Percentiles rank a stretch among this genome's conserved stretches.
Evolutionary conservation across 2,888 invertebrate species (phyloP).

Genomic region (Drosophila sordidula): DNA sequence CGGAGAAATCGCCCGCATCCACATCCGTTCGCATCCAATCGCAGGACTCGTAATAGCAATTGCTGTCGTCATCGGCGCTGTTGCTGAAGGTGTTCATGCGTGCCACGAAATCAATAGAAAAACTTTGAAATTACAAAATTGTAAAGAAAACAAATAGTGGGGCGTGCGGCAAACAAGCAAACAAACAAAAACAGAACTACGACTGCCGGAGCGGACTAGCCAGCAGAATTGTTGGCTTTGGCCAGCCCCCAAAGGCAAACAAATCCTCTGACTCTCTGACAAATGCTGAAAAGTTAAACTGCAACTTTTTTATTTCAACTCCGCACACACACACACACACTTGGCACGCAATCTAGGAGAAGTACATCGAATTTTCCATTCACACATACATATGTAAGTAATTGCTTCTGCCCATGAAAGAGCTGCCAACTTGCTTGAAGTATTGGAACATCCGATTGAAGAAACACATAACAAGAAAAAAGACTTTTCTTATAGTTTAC

Average conservation of each 20-base stretch:
- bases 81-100: conserved; percentile 79
- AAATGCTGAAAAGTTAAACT: conserved; percentile 77
- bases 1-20: conserved; percentile 40
- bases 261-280: conserved; percentile 79
- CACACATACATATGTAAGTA: conserved; percentile 18
- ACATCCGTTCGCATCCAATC: conserved; percentile 39
- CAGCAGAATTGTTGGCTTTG: conserved; percentile 60
- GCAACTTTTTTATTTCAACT: conserved; percentile 56
- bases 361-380: conserved; percentile 37
- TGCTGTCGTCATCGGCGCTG: conserved; percentile 63
- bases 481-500: not conserved
- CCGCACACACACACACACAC: conserved; percentile 7
- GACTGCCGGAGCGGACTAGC: conserved; percentile 26
- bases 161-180: conserved; percentile 54
- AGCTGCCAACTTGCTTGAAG: conserved; percentile 29
- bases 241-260: conserved; percentile 70
- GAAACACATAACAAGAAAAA: not conserved
- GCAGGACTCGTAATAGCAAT: conserved; percentile 45
- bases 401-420: conserved; percentile 13
- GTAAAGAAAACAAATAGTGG: conserved; percentile 79
- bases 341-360: conserved; percentile 20
- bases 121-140: conserved; percentile 79
- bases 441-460: conserved; percentile 6
- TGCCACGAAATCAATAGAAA: conserved; percentile 80
- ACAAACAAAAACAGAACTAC: conserved; percentile 43